Base-by-base conservation (phyloP, 1,140 invertebrate genomes). In the Aphaenogaster ashmeadi region DNA sequence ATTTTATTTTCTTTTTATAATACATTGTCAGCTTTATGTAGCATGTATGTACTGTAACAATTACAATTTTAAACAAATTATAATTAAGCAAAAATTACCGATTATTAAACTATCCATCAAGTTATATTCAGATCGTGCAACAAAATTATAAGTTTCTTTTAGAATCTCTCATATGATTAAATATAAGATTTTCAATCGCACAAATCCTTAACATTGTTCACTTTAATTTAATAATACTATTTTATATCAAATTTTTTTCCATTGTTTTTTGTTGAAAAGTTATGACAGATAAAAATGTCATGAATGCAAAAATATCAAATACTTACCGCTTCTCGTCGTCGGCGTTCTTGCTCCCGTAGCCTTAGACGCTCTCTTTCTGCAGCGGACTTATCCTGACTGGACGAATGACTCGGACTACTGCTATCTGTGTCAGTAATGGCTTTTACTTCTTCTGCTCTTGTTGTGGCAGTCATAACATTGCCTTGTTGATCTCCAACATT, bases 281-380 rank as follows among this genome's bases (percentile, higher is more conserved):
- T 54, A 69, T 4, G 27, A 64, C 21, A 4, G 33, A 50, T 64
- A n/a, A 27, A 44, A 58, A 36, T 13, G n/a, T 41, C 11, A 8
- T 0, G 3, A 33, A 50, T 41, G 6, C 18, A 66, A n/a, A 54
- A 44, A 62, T 27, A 41, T 52, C 8, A 66, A 47, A 6, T 47
- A 97, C 97, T 97, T 96, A 99, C 98, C 92, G 98, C 98, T 97
- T 99, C 98, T 90, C 98, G 96, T 89, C 98, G 96, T 88, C 98
- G 96, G 75, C 98, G 96, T 95, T 99, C 98, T 95, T 99, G 98
- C 94, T 99, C 98, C 81, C 97, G 96, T 92, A 97, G 96, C 88
- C 98, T 96, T 91, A 98, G 97, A 64, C 98, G 96, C 95, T 98
- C 98, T 80, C 97, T 96, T 93, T 98, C 98, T 56, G 97, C 97